Evolutionary conservation across 2,888 invertebrate genomes (phyloP), one percentile per base, ranked within the genome.

Genomic region (Protophormia terraenovae): DNA sequence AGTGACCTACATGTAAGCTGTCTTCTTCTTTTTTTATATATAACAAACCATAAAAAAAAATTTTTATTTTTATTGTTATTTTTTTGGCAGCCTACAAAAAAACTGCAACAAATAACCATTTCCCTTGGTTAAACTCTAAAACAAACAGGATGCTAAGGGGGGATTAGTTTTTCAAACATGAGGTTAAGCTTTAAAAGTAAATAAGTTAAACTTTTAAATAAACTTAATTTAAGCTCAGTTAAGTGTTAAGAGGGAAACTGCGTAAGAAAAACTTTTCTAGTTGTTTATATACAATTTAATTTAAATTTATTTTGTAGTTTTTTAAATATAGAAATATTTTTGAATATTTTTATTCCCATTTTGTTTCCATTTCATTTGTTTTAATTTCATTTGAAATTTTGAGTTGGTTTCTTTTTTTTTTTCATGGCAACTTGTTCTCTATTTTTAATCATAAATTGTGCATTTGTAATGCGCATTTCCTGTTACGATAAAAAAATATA

Each of bases 391-490:
- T 81, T 24, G n/a, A n/a, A 41, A 50, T 71, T 71, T 45, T 55
- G 12, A 62, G 12, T 67, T 45, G n/a, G n/a, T n/a, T n/a, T n/a
- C n/a, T 50, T 47, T 2, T 73, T 2, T 16, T 22, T 69, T 60
- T 55, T 32, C 60, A 47, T 62, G 22, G 29, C 32, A 66, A 32
- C 58, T 35, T n/a, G 4, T 29, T 72, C 8, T 14, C 24, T 16
- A n/a, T 27, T 64, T 82, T 47, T 41, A 64, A 64, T 32, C 73
- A 50, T 16, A 47, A 66, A 69, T 55, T 41, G 76, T 35, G 29
- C 45, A 35, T 41, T 53, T 47, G 50, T 29, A 84, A 35, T 67
- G 79, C 83, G 66, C 86, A 84, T 87, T 87, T 86, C 86, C 87
- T 79, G 55, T 87, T 67, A 77, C 78, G 86, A 87, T 87, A 87